Evolutionary conservation across 2,888 invertebrate species (phyloP).

Genomic region (Folsomia manolachei): DNA sequence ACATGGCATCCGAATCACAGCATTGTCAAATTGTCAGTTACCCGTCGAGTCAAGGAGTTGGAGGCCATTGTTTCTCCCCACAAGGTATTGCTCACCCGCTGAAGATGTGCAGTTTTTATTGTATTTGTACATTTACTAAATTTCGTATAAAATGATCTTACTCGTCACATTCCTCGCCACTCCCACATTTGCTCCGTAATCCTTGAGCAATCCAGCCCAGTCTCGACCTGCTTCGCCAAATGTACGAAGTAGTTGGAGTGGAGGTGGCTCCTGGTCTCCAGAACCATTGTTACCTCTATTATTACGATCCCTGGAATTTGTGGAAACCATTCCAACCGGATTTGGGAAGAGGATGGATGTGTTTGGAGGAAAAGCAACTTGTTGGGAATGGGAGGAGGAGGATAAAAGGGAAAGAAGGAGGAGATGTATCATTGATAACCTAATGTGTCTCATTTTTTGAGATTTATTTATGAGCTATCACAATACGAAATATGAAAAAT

Average conservation of each 20-base stretch:
- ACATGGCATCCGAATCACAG: not conserved
- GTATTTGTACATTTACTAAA: too few relatives aligned
- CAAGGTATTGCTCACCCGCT: constrained; percentile 11
- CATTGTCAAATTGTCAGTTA: not conserved
- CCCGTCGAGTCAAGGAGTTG: not conserved
- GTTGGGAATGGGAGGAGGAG: too few relatives aligned
- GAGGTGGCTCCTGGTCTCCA: not conserved
- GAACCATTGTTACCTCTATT: constrained; percentile 36
- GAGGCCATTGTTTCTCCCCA: too few relatives aligned
- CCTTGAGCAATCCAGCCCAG: not conserved
- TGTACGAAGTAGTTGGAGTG: not conserved
- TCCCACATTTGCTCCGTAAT: not conserved
- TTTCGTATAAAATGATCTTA: too few relatives aligned
- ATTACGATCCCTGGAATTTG: constrained; percentile 42
- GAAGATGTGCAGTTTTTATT: too few relatives aligned
- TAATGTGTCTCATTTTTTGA: too few relatives aligned
- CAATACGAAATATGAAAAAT: too few relatives aligned
- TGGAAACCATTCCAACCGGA: not conserved
- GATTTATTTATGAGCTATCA: too few relatives aligned
- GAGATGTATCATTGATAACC: too few relatives aligned
- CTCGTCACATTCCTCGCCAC: not conserved
- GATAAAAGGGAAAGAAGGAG: too few relatives aligned
- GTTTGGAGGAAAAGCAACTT: too few relatives aligned
- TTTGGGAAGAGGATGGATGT: not conserved
- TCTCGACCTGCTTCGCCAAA: not conserved